These are phyloP conservation scores for Seriola quinqueradiata DNA, from an alignment of 2,113 vertebrate species.

Conservation along the genomic window DNA sequence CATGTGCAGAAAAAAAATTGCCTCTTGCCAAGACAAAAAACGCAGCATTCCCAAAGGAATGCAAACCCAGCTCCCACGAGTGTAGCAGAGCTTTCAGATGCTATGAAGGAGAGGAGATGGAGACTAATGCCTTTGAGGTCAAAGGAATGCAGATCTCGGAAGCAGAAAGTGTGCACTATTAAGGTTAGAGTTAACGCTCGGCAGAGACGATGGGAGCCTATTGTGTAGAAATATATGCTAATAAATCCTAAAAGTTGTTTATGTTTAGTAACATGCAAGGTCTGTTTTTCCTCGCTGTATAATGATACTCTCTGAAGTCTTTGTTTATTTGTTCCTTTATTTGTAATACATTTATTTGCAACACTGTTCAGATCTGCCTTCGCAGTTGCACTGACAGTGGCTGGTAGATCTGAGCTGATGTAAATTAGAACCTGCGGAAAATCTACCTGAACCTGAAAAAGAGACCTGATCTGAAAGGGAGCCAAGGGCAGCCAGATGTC, in stretches of 20 bases:
- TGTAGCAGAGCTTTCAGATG: constrained; percentile 47
- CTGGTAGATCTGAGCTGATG: not conserved
- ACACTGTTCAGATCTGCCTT: not conserved
- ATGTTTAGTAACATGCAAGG: not conserved
- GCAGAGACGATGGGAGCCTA: not conserved
- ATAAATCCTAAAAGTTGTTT: constrained; percentile 1
- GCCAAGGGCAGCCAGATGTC: not conserved
- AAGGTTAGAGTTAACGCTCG: constrained; percentile 10
- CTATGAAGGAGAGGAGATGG: constrained; percentile 38
- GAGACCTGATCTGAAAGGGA: not conserved
- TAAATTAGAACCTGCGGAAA: not conserved
- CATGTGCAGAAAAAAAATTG: constrained; percentile 34
- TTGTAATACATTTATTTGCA: not conserved
- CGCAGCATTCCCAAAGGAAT: constrained; percentile 20
- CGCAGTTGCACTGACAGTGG: not conserved
- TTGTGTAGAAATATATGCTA: not conserved
- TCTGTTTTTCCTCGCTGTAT: not conserved
- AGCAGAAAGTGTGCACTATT: constrained; percentile 34
- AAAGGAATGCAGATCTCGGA: constrained; percentile 44
- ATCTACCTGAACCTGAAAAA: not conserved
- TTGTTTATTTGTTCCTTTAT: not conserved
- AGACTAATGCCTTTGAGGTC: constrained; percentile 60
- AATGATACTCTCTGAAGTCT: not conserved
- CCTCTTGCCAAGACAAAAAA: constrained; percentile 11
- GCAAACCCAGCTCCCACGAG: constrained; percentile 26